These are phyloP conservation scores for Quadroppia sp. DNA, from an alignment of 2,888 invertebrate genomes.

Conservation along the genomic window DNA sequence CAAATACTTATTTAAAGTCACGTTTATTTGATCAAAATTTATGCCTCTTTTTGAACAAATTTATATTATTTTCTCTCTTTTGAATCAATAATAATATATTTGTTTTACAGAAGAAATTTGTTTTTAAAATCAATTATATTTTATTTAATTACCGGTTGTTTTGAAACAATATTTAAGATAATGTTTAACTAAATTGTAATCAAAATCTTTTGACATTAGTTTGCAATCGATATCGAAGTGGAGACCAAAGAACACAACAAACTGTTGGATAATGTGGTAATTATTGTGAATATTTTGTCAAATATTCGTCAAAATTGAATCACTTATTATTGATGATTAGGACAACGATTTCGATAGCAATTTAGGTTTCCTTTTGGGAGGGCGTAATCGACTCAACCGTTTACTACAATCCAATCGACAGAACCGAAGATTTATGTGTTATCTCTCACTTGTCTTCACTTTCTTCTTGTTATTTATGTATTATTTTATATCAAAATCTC, in stretches of 20 bases:
- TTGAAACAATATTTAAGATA: not conserved
- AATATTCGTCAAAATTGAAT: no score
- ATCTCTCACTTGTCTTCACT: constrained; percentile 30
- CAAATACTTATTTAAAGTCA: not conserved
- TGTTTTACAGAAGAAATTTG: no score
- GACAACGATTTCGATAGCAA: constrained; percentile 40
- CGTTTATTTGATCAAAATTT: not conserved
- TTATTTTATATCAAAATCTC: constrained; percentile 31
- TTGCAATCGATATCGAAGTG: constrained; percentile 47
- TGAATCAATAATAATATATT: not conserved
- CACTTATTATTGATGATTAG: not conserved
- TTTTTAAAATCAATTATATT: not conserved
- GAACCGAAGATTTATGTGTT: constrained; percentile 41
- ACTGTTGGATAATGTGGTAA: constrained; percentile 47
- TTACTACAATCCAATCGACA: constrained; percentile 34
- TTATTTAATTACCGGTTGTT: not conserved
- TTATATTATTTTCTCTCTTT: constrained; percentile 10
- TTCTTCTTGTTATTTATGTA: constrained; percentile 37
- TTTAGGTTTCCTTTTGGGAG: constrained; percentile 36
- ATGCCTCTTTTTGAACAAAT: not conserved
- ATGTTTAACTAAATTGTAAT: not conserved
- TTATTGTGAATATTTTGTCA: no score
- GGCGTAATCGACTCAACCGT: constrained; percentile 40
- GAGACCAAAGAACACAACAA: constrained; percentile 47
- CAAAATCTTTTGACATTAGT: constrained; percentile 40